Conservation (phyloP, 2,888 invertebrate genomes). For the Lasioglossum oenotherae region DNA sequence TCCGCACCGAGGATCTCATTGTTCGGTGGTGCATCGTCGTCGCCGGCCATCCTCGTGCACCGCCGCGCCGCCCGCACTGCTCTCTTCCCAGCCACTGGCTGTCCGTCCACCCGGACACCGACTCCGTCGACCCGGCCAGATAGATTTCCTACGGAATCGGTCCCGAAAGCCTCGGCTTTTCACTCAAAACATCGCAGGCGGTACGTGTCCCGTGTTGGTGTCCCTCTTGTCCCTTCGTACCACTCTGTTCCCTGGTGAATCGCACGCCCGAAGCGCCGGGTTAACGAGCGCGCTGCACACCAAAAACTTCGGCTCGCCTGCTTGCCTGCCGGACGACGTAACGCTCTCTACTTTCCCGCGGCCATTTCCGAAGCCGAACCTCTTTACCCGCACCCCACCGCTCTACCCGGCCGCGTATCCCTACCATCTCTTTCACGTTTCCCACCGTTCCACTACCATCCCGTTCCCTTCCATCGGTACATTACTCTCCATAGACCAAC, state of each 20-base stretch:
- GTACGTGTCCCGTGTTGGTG: background rate
- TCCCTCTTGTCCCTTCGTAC: background rate
- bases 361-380: conserved; percentile 81
- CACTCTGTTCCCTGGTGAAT: background rate
- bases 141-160: background rate
- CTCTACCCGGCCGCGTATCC: conserved; percentile 47
- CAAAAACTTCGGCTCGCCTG: conserved; percentile 62
- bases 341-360: conserved; percentile 83
- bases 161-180: background rate
- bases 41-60: conserved; percentile 77
- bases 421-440: conserved; percentile 56
- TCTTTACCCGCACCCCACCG: conserved; percentile 54
- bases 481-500: conserved; percentile 20
- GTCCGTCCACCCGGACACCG: conserved; percentile 6
- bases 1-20: conserved; percentile 75
- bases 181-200: conserved; percentile 46
- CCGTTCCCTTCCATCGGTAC: conserved; percentile 46
- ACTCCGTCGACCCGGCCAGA: background rate
- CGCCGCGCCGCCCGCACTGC: conserved; percentile 48
- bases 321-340: conserved; percentile 63
- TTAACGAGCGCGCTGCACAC: conserved; percentile 50
- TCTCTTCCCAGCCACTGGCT: conserved; percentile 41
- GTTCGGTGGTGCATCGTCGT: conserved; percentile 74
- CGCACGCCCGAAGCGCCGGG: conserved; percentile 55
- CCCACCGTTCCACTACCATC: conserved; percentile 50